Base-by-base conservation (phyloP, 1,140 invertebrate genomes). In the Stenopsyche tienmushanensis region DNA sequence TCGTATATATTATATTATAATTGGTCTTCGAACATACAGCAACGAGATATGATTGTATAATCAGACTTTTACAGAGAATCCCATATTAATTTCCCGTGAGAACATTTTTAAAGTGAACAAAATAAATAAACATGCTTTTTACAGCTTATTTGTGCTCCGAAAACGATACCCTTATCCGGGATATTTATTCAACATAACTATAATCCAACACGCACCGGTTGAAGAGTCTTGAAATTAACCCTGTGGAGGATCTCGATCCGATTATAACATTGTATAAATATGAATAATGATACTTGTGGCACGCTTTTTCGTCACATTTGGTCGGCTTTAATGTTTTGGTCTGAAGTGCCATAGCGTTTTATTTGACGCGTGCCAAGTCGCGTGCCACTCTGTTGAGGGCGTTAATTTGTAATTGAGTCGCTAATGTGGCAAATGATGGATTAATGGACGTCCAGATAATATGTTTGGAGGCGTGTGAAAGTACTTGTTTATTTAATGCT, bases 171-270 rank as follows among this genome's bases (percentile, higher is more conserved):
- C n/a, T n/a, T n/a, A n/a, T n/a, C n/a, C n/a, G n/a, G n/a, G n/a
- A n/a, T n/a, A n/a, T n/a, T n/a, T n/a, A n/a, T n/a, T n/a, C n/a
- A n/a, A n/a, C n/a, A n/a, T n/a, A n/a, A n/a, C n/a, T n/a, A n/a
- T n/a, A 54, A 54, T 54, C 52, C 52, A 18, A 50, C 54, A 57
- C 54, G 39, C 54, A 57, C 34, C 18, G 18, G 54, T 57, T 57
- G 2, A 42, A 57, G 54, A 57, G 2, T 44, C 54, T 57, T 24
- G 18, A 57, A 55, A 18, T 23, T 39, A 25, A 10, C 20, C 10
- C 34, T 9, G 39, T 23, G 10, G 20, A 42, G 18, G 34, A 44
- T 42, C 1, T 21, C 20, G 34, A 44, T 42, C 54, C 2, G 54
- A 57, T 57, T 57, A 57, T 21, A 52, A 42, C 21, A 15, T 57